Base-by-base conservation (phyloP, 2,888 invertebrate species). In the Pecten maximus region DNA sequence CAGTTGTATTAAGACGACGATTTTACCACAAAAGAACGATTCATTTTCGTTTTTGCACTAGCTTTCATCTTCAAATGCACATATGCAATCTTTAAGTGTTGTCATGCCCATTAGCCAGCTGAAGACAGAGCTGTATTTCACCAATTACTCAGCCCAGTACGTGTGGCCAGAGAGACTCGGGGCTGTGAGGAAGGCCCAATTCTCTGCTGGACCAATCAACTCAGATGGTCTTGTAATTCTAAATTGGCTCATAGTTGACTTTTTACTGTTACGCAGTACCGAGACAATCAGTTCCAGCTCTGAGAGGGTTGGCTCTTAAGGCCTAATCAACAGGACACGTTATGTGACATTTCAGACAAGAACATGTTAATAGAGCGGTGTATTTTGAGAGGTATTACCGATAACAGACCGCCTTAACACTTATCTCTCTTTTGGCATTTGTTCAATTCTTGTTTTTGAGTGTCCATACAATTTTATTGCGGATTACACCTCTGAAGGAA, bases 381-480 rank as follows among this genome's bases (percentile, higher is more conserved):
- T 74, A 74, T 74, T 74, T 74, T 74, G 35, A 74, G 74, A 74
- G 28, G 10, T 74, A 35, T 35, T 4, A 74, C 74, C 4, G 35
- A 35, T 74, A 74, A 74, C 74, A 28, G 74, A 16, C 74, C 74
- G 35, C 28, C 74, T 35, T 35, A 74, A 74, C 74, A 74, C 74
- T 74, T 54, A 54, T 19, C 1, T 54, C 54, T 54, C 54, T 54
- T 54, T 54, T 74, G 74, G 74, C 74, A 74, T 74, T 74, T 74
- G 74, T 74, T 74, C 74, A 74, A 74, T 74, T 74, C 74, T 74
- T 74, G 15, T 74, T 74, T 74, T 35, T 35, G 74, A 74, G 74
- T 74, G 74, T 74, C 74, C 74, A 74, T 74, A 74, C 74, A 74
- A 74, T 74, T 74, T 74, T 74, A 74, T 74, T 74, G 74, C 74